Conservation (phyloP, 2,888 invertebrate species). For the Harmothoe impar region DNA sequence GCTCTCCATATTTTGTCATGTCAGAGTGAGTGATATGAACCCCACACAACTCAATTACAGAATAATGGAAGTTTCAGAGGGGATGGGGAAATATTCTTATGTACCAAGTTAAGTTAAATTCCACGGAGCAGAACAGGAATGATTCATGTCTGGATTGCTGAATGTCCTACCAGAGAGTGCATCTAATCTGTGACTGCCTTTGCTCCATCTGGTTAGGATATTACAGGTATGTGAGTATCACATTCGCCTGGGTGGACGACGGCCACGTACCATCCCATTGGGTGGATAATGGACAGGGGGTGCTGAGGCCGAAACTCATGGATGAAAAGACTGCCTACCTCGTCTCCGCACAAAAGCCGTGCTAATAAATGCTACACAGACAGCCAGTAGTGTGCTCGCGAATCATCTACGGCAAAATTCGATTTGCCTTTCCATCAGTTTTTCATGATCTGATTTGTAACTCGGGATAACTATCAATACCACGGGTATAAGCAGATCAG, state of each 20-base stretch:
- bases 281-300: slow-evolving; percentile 1
- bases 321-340: not conserved
- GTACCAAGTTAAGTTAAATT: too few species aligned
- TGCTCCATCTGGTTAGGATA: not conserved
- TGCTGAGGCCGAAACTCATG: not conserved
- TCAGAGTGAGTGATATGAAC: too few species aligned
- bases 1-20: too few species aligned
- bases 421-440: slow-evolving; percentile 57
- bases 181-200: too few species aligned
- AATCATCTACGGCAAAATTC: slow-evolving; percentile 28
- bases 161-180: too few species aligned
- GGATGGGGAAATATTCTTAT: too few species aligned
- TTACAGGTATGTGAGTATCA: not conserved
- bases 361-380: slow-evolving; percentile 28
- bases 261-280: not conserved
- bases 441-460: slow-evolving; percentile 58
- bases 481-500: slow-evolving; percentile 27
- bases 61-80: too few species aligned
- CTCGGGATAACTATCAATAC: slow-evolving; percentile 58
- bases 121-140: too few species aligned
- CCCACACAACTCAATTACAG: too few species aligned
- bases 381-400: slow-evolving; percentile 38
- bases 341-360: not conserved
- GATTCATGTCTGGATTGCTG: too few species aligned
- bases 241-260: not conserved